A percentile compares a stretch with the other conserved stretches of the same genome.
Evolutionary conservation across 1,140 invertebrate species (phyloP).

Genomic region (Neotoxoptera formosana): DNA sequence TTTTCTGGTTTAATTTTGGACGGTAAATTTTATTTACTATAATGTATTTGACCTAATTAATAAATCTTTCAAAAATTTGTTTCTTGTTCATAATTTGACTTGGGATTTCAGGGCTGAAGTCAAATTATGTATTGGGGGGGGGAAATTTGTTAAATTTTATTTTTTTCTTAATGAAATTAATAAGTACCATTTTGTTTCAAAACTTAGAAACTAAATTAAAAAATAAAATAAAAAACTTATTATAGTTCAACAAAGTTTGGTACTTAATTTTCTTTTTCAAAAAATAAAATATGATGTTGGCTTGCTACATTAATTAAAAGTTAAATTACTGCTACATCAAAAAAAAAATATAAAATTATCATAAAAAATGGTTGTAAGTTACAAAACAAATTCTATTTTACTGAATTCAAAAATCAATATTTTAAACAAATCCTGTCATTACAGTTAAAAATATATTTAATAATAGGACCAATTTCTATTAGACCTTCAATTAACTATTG

Average conservation of each 20-base stretch:
- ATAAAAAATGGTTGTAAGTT: conserved; percentile 53
- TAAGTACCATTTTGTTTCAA: conserved; percentile 45
- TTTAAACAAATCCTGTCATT: not conserved
- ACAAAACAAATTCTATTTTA: not conserved
- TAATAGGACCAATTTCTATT: not conserved
- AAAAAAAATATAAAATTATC: conserved; percentile 47
- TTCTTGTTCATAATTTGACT: conserved; percentile 44
- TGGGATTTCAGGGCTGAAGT: conserved; percentile 56
- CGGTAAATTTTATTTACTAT: conserved; percentile 26
- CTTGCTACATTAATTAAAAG: not conserved
- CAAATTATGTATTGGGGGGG: conserved; percentile 54
- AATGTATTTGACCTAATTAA: not conserved
- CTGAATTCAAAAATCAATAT: not conserved
- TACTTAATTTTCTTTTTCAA: conserved; percentile 28
- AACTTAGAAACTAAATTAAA: not conserved
- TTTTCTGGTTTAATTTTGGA: not conserved
- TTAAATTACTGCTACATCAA: conserved; percentile 16
- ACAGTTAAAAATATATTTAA: conserved; percentile 18
- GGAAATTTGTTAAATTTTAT: not conserved
- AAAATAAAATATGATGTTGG: conserved; percentile 27
- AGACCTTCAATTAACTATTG: not conserved
- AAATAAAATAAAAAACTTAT: too few relatives aligned
- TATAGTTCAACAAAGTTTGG: not conserved
- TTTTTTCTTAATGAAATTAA: conserved; percentile 39
- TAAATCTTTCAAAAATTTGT: conserved; percentile 18